Percentiles rank a stretch among this genome's conserved stretches.
These are phyloP conservation scores for Abscondita cerata DNA, from an alignment of 2,888 invertebrate species.

Conservation along the genomic window DNA sequence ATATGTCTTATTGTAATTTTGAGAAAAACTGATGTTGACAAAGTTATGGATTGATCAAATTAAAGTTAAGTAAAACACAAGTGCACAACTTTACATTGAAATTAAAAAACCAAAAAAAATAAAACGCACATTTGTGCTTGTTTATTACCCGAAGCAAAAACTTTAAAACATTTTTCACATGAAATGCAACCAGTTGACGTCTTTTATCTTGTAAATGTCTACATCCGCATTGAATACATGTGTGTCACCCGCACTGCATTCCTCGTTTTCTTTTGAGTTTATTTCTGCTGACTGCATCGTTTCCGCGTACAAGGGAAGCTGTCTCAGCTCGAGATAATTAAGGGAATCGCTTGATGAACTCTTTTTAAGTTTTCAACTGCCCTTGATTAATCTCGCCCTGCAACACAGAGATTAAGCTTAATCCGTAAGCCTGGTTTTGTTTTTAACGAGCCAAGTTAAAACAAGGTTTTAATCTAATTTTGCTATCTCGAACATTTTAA, in stretches of 20 bases:
- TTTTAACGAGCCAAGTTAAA: slow-evolving; percentile 13
- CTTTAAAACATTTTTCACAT: neutral
- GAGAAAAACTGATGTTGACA: too few species aligned
- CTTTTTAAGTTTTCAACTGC: slow-evolving; percentile 7
- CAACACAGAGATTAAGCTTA: slow-evolving; percentile 15
- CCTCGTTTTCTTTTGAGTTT: slow-evolving; percentile 12
- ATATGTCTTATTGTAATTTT: too few species aligned
- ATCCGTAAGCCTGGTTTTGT: slow-evolving; percentile 14
- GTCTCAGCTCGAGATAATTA: slow-evolving; percentile 17
- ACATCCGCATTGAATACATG: slow-evolving; percentile 4
- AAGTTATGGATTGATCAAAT: too few species aligned
- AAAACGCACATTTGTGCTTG: too few species aligned
- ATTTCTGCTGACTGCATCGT: slow-evolving; percentile 16
- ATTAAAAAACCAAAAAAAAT: too few species aligned
- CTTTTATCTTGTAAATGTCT: slow-evolving; percentile 12
- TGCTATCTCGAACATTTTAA: neutral
- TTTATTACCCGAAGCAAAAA: too few species aligned
- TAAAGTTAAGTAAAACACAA: too few species aligned
- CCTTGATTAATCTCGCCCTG: slow-evolving; percentile 14
- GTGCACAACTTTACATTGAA: too few species aligned
- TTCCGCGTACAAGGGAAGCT: slow-evolving; percentile 19
- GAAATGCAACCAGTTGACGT: slow-evolving; percentile 14
- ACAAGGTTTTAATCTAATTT: slow-evolving; percentile 23
- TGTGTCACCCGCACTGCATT: neutral
- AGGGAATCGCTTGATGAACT: slow-evolving; percentile 12